These are phyloP conservation scores for Falcunculus frontatus DNA, from an alignment of 2,113 vertebrate genomes.

Conservation along the genomic window DNA sequence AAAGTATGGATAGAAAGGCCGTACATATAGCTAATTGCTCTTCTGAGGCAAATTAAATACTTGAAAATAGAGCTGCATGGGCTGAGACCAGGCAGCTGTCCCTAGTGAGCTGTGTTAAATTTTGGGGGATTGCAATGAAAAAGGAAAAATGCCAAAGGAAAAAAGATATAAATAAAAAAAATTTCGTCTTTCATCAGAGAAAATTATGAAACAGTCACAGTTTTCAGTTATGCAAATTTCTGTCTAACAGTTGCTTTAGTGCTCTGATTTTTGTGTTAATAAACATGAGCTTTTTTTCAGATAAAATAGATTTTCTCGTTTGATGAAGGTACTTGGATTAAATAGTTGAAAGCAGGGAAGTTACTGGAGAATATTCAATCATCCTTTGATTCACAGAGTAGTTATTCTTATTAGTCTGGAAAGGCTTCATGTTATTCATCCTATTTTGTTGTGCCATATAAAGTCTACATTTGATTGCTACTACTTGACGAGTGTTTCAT, in stretches of 20 bases:
- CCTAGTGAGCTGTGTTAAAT: neutral
- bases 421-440: slow-evolving; percentile 1
- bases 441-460: neutral
- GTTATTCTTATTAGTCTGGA: slow-evolving; percentile 22
- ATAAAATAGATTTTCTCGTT: neutral
- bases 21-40: neutral
- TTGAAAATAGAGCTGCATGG: neutral
- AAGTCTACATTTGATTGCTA: neutral
- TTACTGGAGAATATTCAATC: slow-evolving; percentile 7
- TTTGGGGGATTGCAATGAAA: neutral
- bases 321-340: slow-evolving; percentile 17
- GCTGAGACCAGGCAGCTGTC: neutral
- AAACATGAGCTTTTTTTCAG: neutral
- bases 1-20: neutral
- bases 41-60: slow-evolving; percentile 24
- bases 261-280: slow-evolving; percentile 17
- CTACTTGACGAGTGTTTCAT: neutral
- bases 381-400: neutral
- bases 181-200: neutral
- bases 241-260: neutral
- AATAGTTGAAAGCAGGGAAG: neutral
- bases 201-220: neutral
- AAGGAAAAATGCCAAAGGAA: neutral
- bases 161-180: neutral
- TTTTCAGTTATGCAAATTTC: slow-evolving; percentile 21